Percentiles rank a stretch among this genome's conserved stretches.
Conservation (phyloP, 1,140 invertebrate genomes). For the Amphibalanus amphitrite region DNA sequence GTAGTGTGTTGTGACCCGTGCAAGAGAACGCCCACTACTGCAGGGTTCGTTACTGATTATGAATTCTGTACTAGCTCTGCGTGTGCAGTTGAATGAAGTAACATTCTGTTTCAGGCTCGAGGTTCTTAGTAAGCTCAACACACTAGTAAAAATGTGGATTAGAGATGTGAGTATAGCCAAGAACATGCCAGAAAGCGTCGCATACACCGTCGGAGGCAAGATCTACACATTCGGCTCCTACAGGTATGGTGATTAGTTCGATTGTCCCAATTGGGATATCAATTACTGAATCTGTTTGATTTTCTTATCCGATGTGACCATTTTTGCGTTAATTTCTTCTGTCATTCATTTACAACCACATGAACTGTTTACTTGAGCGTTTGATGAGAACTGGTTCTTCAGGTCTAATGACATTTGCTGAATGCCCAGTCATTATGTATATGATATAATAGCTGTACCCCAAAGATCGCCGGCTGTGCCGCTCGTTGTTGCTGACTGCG, state of each 20-base stretch:
- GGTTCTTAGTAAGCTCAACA: conserved; percentile 58
- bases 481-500: too few relatives aligned
- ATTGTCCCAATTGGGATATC: too few relatives aligned
- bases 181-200: conserved; percentile 51
- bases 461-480: too few relatives aligned
- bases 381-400: background rate
- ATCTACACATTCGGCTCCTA: conserved; percentile 99
- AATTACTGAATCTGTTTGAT: too few relatives aligned
- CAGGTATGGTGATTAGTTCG: too few relatives aligned
- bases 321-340: background rate
- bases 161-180: conserved; percentile 66
- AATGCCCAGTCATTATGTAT: background rate
- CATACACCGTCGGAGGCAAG: conserved; percentile 66
- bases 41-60: background rate
- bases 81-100: background rate
- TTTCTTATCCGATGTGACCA: too few relatives aligned
- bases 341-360: background rate
- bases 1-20: background rate
- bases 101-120: conserved; percentile 29
- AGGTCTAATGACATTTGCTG: background rate
- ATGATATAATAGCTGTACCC: too few relatives aligned
- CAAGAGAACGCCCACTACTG: background rate
- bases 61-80: background rate
- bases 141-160: conserved; percentile 82
- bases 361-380: background rate